Conservation (phyloP, 1,140 invertebrate genomes). For the Solenopsis invicta region DNA sequence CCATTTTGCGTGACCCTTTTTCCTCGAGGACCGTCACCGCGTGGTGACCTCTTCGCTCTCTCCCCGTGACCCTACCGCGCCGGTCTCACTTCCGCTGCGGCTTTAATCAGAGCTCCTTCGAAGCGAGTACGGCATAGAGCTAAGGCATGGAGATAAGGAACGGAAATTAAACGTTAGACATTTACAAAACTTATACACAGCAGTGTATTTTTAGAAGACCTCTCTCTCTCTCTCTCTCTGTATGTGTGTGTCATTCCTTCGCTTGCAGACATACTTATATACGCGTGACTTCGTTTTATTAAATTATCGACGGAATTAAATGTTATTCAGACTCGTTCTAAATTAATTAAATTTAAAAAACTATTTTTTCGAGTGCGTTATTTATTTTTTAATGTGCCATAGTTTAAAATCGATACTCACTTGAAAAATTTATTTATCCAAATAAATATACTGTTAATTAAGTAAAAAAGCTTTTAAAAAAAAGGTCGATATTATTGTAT, state of each 20-base stretch:
- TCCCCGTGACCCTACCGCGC: neutral
- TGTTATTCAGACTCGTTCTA: neutral
- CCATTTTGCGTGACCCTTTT: conserved; percentile 68
- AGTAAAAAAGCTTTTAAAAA: neutral
- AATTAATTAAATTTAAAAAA: neutral
- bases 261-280: neutral
- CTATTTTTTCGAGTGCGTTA: neutral
- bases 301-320: neutral
- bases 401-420: neutral
- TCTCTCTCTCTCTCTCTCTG: neutral
- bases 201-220: conserved; percentile 7
- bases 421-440: neutral
- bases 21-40: neutral
- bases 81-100: neutral
- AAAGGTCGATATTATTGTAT: neutral
- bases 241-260: neutral
- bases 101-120: conserved; percentile 50
- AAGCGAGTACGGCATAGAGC: neutral
- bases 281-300: neutral
- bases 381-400: neutral
- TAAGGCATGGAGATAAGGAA: conserved; percentile 24
- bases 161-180: conserved; percentile 63
- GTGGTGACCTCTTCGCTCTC: conserved; percentile 20
- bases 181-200: conserved; percentile 8
- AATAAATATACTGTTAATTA: neutral